These are phyloP conservation scores for Oscheius myriophilus DNA, from an alignment of 2,888 invertebrate species.

Conservation along the genomic window DNA sequence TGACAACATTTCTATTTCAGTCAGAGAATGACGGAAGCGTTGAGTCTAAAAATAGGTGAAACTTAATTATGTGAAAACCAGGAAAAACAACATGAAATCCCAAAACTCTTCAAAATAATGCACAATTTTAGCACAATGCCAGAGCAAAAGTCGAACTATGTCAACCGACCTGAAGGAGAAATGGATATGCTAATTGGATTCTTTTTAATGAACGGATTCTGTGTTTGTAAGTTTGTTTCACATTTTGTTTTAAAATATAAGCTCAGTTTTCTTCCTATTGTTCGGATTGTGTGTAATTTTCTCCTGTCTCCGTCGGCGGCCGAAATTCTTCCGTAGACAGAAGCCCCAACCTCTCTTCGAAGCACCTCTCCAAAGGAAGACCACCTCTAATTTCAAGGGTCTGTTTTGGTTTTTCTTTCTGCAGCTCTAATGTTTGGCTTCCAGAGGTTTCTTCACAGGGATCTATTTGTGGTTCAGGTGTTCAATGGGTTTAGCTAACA, in stretches of 20 bases:
- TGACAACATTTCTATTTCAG: no score
- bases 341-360: conserved; percentile 26
- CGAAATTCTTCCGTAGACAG: conserved; percentile 40
- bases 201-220: conserved; percentile 68
- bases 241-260: not conserved
- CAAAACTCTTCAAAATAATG: no score
- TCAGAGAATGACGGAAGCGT: no score
- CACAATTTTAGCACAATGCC: conserved; percentile 27
- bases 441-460: no score
- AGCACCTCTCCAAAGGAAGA: not conserved
- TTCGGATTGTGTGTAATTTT: conserved; percentile 67
- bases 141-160: conserved; percentile 32
- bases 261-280: conserved; percentile 62
- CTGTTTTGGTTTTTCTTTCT: not conserved
- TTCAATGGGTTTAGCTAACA: not conserved
- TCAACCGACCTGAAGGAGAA: conserved; percentile 56
- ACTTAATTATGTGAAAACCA: no score
- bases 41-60: no score
- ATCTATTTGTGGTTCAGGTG: no score
- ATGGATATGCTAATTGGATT: conserved; percentile 69
- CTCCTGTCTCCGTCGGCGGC: conserved; percentile 60
- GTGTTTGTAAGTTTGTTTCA: conserved; percentile 54
- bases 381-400: conserved; percentile 23
- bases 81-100: no score
- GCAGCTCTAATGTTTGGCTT: no score